A percentile compares a stretch with the other conserved stretches of the same genome.
Evolutionary conservation across 1,140 invertebrate species (phyloP).

Genomic region (Teleogryllus occipitalis): DNA sequence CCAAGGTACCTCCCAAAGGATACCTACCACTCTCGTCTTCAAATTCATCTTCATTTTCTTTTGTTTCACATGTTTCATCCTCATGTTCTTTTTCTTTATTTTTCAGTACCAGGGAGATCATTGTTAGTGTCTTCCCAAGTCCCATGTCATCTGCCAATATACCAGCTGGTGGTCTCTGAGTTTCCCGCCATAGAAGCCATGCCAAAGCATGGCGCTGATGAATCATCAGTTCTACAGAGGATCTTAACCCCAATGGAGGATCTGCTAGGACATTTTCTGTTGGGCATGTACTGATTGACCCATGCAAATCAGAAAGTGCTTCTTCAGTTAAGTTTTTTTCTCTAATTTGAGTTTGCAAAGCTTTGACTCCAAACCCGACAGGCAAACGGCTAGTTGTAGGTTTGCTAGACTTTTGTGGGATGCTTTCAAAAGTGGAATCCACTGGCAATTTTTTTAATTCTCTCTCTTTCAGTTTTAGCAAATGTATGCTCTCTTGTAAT

Average conservation of each 20-base stretch:
- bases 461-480: background rate
- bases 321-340: slow-evolving; percentile 61
- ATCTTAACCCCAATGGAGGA: slow-evolving; percentile 53
- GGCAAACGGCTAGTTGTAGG: background rate
- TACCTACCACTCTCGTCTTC: slow-evolving; percentile 27
- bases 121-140: slow-evolving; percentile 84
- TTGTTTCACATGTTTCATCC: slow-evolving; percentile 33
- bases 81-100: slow-evolving; percentile 28
- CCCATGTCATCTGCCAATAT: slow-evolving; percentile 92
- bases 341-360: slow-evolving; percentile 48
- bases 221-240: slow-evolving; percentile 56
- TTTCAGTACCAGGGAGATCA: slow-evolving; percentile 71
- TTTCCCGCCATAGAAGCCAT: slow-evolving; percentile 86
- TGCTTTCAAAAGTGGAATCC: background rate
- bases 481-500: background rate
- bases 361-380: slow-evolving; percentile 28
- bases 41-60: slow-evolving; percentile 31
- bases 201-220: slow-evolving; percentile 81
- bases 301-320: slow-evolving; percentile 62
- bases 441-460: background rate
- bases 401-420: background rate
- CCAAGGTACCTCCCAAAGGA: slow-evolving; percentile 59
- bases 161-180: slow-evolving; percentile 71
- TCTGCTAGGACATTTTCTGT: slow-evolving; percentile 45
- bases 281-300: slow-evolving; percentile 57